Base-by-base conservation (phyloP, 37 sponge, comb jelly and placozoan species). In the Dysidea cf. avara region DNA sequence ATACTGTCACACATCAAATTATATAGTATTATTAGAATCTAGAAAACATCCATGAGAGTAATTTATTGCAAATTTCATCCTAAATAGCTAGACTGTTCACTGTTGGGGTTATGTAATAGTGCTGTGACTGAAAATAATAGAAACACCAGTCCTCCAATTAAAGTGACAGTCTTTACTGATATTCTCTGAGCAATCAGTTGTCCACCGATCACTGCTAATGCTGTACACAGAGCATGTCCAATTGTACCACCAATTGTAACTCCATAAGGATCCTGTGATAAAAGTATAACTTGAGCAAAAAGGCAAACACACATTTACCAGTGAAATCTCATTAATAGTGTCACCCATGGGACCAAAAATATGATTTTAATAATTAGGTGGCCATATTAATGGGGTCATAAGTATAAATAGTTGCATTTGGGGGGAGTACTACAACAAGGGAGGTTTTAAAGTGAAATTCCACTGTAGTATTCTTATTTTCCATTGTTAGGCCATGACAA, bases 71-170 rank as follows among this genome's bases (percentile, higher is more conserved):
- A n/a, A n/a, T n/a, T n/a, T n/a, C n/a, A n/a, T n/a, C n/a, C n/a
- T n/a, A n/a, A n/a, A n/a, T n/a, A n/a, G n/a, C n/a, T 50, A 24
- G 7, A 7, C 58, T 56, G 26, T 29, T 56, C 30, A 28, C 7
- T 11, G 26, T 60, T 74, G 24, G 74, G 83, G 17, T 83, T 70
- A 28, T 83, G 84, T 24, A 90, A 57, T 1, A 84, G 63, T 39
- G 91, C 86, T 31, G 91, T 90, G 20, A 80, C 60, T 22, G 99
- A 96, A 84, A 99, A 99, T 33, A 95, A 21, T 32, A 99, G 87
- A 76, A 99, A 95, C 36, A 99, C 96, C 29, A 92, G 56, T 57
- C 94, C 99, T 20, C 99, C 99, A 30, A 99, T 83, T 28, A 99
- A 36, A 0, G 99, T 99, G 18, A 99, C 97, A 43, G 46, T 95